Evolutionary conservation across 2,113 vertebrate species (phyloP).

Genomic region (Mustela nigripes): DNA sequence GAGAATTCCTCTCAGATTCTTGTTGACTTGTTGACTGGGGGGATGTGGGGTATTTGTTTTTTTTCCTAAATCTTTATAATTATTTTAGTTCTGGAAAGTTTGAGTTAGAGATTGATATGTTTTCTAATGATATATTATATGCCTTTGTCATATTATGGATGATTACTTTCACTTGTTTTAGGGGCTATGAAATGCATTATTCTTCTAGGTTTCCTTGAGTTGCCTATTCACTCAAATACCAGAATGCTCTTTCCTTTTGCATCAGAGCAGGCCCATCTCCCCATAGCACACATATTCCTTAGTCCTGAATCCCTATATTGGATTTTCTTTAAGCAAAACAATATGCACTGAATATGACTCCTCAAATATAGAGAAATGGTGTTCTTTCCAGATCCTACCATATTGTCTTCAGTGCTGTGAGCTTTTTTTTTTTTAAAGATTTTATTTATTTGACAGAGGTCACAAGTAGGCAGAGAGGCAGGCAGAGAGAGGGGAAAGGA

Average conservation of each 20-base stretch:
- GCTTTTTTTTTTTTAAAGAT: not conserved
- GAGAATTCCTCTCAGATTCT: not conserved
- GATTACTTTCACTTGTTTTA: not conserved
- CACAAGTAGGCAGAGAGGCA: too few species aligned
- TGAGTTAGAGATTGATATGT: not conserved
- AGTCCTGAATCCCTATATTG: not conserved
- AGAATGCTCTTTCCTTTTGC: not conserved
- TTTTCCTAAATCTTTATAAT: not conserved
- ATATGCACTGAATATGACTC: not conserved
- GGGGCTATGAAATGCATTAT: not conserved
- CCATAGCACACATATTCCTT: too few species aligned
- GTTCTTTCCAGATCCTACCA: not conserved
- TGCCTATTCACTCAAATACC: not conserved
- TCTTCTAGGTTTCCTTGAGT: not conserved
- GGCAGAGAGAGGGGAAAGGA: too few species aligned
- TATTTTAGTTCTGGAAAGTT: not conserved
- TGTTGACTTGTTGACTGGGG: not conserved
- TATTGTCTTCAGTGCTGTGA: not conserved
- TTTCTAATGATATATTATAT: not conserved
- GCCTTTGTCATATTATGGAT: not conserved
- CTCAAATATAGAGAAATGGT: not conserved
- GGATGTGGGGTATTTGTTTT: not conserved
- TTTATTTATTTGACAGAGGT: too few species aligned
- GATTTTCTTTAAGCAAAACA: not conserved
- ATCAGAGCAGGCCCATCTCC: not conserved